phyloP scores from a whole-genome alignment of 2,888 invertebrate species.

The Metellina segmentata region DNA sequence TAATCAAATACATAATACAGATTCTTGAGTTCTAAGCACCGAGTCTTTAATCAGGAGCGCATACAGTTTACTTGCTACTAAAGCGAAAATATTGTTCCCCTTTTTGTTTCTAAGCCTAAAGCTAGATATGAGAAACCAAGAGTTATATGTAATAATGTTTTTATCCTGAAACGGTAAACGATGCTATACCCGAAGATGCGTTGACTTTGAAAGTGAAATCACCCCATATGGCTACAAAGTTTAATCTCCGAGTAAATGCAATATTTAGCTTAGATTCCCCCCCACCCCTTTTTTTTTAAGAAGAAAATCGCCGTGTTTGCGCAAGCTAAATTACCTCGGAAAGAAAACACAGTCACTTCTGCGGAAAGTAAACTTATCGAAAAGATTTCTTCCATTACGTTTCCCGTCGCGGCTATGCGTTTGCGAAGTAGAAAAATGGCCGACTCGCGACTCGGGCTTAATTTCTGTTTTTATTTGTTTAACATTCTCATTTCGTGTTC shows the following conservation, averaged over 20 bases:
- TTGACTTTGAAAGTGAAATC: background rate
- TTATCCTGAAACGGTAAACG: background rate
- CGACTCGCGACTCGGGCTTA: background rate
- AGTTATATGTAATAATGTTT: background rate
- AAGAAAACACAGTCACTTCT: constrained; percentile 14
- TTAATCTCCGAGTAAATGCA: background rate
- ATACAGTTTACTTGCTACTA: too few relatives aligned
- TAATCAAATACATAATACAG: too few relatives aligned
- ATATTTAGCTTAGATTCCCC: constrained; percentile 17
- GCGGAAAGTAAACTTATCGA: background rate
- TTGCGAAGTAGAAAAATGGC: constrained; percentile 12
- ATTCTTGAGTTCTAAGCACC: too few relatives aligned
- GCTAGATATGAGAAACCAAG: too few relatives aligned
- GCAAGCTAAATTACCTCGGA: constrained; percentile 14
- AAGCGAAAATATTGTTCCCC: too few relatives aligned
- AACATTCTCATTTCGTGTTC: constrained; percentile 8
- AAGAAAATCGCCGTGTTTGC: constrained; percentile 11
- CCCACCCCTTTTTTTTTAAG: too few relatives aligned
- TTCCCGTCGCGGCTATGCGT: background rate
- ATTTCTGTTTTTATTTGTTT: constrained; percentile 42
- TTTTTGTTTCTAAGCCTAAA: too few relatives aligned
- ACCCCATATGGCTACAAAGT: background rate
- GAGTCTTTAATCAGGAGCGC: too few relatives aligned
- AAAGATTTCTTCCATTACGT: background rate
- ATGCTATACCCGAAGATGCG: background rate